Base-by-base conservation (phyloP, 2,113 vertebrate genomes). In the Anser brachyrhynchus region DNA sequence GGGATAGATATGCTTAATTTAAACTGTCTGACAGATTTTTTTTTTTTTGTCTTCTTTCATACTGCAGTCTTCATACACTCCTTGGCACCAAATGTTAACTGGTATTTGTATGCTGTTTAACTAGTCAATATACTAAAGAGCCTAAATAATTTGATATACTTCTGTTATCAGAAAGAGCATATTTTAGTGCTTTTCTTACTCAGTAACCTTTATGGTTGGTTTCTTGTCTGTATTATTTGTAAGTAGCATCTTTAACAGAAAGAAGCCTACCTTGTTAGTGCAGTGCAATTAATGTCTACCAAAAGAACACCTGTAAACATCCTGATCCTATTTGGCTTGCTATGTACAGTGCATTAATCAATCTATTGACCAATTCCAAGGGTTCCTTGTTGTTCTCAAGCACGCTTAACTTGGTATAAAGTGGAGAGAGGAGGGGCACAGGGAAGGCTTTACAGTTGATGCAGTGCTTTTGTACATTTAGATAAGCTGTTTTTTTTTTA, bases 331-430 rank as follows among this genome's bases (percentile, higher is more conserved):
- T 90, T 81, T 91, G 77, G 5, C 20, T 83, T 2, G 20, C 76
- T 95, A 58, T 76, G 15, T 84, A 55, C 37, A 76, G 41, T 61
- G 43, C 44, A 11, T 35, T 90, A 59, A 80, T 95, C 79, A 84
- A 55, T 73, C 26, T 87, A 39, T 87, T 94, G 86, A 88, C 84
- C 35, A 46, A 8, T 79, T 93, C 67, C 77, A 92, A 86, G 35
- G 37, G 59, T 91, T 90, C 57, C 46, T 29, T 65, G 41, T 69
- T 83, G 44, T 72, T 96, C 61, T 78, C 35, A 84, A 86, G 59
- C 39, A 46, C 31, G 23, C 18, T 75, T 87, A 44, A 52, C 31
- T 66, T 85, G 18, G 58, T 49, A 62, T 89, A 89, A 70, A 84
- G 46, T 86, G 64, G 66, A 73, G 61, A 81, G 64, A 14, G 10